Conservation (phyloP, 1,140 invertebrate species). For the Charaxes varanes region DNA sequence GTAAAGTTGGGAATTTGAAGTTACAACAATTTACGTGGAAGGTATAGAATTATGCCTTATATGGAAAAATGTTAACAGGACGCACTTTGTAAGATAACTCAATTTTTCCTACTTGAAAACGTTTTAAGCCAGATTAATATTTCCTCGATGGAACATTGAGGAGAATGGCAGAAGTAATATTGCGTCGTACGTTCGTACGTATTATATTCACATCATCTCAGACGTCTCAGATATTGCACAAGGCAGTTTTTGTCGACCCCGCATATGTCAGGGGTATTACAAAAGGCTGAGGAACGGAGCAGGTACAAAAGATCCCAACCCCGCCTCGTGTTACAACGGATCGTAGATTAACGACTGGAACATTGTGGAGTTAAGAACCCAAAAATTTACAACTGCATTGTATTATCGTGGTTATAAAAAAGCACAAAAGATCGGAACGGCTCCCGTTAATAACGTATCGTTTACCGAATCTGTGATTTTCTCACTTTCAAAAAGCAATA, state of each 20-base stretch:
- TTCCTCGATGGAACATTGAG: constrained; percentile 27
- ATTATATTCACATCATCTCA: constrained; percentile 63
- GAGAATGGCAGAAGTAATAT: constrained; percentile 32
- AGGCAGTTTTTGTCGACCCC: constrained; percentile 57
- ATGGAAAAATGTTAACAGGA: constrained; percentile 19
- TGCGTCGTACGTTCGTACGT: constrained; percentile 44
- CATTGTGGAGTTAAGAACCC: constrained; percentile 69
- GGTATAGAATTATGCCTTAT: too few relatives aligned
- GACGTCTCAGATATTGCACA: constrained; percentile 60
- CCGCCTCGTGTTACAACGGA: constrained; percentile 62
- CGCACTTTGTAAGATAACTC: too few relatives aligned
- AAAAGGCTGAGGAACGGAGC: constrained; percentile 51
- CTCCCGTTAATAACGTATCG: constrained; percentile 70
- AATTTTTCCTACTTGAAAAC: too few relatives aligned
- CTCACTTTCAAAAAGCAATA: constrained; percentile 59
- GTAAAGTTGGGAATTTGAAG: too few relatives aligned
- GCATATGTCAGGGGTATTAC: constrained; percentile 63
- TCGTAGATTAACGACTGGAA: constrained; percentile 65
- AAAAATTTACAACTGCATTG: constrained; percentile 72
- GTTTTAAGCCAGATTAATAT: constrained; percentile 36
- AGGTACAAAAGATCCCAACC: constrained; percentile 63
- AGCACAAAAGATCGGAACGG: constrained; percentile 61
- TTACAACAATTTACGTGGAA: too few relatives aligned
- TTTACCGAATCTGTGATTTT: constrained; percentile 54
- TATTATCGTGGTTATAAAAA: constrained; percentile 46